Base-by-base conservation (phyloP, 2,797 vertebrate genomes). In the Sibirionetta formosa region DNA sequence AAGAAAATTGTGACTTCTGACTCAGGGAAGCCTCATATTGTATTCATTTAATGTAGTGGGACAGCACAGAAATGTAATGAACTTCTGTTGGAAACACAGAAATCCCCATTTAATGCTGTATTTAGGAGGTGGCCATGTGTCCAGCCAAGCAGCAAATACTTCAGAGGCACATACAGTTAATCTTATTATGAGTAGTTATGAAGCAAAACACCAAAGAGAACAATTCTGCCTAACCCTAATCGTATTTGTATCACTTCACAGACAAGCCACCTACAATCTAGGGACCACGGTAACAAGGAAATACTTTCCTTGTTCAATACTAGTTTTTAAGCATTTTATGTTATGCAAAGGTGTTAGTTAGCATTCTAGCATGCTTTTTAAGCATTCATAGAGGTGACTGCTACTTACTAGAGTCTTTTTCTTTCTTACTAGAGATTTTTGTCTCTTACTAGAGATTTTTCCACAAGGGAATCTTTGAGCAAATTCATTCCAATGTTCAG, bases 291-390 rank as follows among this genome's bases (percentile, higher is more conserved):
- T 72, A 68, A 69, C 18, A 65, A 15, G 29, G 46, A 92, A 92
- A 85, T 35, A n/a, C 11, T 79, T 64, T 66, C 36, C 14, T 89
- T 51, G 26, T 60, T 53, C 42, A 57, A 56, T 5, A 42, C 29
- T 5, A 50, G 16, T 19, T 82, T 82, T 93, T n/a, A 66, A 85
- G 50, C 1, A 1, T 66, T 80, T 71, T 33, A 69, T 48, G 40
- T 40, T 81, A 70, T 26, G 23, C 9, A 75, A 80, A 86, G 36
- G 79, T 87, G 72, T 23, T 71, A 93, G 76, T 23, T 71, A 93
- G 76, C 58, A 84, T 82, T 70, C 63, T 69, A 83, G 50, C 83
- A 63, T 69, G 75, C 83, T 86, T 91, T 94, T 78, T 94, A 42
- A n/a, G 76, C 69, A 50, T 38, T 58, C 61, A 44, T 35, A 50